These are phyloP conservation scores for Achlya flavicornis DNA, from an alignment of 2,888 invertebrate genomes.

Conservation along the genomic window DNA sequence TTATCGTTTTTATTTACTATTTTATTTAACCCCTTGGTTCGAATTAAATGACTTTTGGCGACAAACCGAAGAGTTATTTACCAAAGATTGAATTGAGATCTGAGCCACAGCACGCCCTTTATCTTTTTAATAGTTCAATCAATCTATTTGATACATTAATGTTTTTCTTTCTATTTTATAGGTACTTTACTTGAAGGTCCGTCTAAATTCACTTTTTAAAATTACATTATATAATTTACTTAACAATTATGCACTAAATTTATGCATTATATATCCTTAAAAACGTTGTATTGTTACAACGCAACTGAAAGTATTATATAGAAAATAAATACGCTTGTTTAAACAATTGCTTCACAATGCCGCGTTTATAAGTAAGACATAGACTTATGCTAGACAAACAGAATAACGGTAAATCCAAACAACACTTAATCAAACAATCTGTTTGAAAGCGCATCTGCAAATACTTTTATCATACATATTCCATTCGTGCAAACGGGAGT, in stretches of 20 bases:
- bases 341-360: not conserved
- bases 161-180: no score
- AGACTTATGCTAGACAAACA: not conserved
- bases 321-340: not conserved
- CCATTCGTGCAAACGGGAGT: not conserved
- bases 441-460: not conserved
- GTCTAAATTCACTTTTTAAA: not conserved
- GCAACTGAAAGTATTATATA: not conserved
- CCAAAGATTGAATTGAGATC: no score
- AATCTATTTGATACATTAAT: no score
- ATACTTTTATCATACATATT: not conserved
- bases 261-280: not conserved
- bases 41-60: no score
- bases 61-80: no score
- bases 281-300: not conserved
- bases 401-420: not conserved
- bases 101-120: no score
- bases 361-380: constrained; percentile 3
- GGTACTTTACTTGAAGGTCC: no score
- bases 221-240: not conserved
- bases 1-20: no score
- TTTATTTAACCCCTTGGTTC: no score
- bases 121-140: no score
- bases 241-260: not conserved
- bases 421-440: not conserved